phyloP scores from a whole-genome alignment of 1,140 invertebrate genomes.

The Sinella curviseta region DNA sequence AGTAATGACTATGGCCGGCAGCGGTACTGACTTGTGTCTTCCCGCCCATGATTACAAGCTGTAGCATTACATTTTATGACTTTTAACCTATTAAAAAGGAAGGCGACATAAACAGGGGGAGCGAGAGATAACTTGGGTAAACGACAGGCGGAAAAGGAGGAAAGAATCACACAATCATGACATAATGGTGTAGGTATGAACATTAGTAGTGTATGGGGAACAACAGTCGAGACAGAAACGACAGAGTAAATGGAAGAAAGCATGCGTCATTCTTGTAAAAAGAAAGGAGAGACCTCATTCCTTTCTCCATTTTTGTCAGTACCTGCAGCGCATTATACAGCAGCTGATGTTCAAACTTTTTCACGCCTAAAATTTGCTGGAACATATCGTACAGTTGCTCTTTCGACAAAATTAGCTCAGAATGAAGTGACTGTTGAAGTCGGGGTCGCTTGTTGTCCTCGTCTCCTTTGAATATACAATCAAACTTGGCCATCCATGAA shows the following conservation, averaged over 20 bases:
- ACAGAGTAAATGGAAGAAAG: slow-evolving; percentile 4
- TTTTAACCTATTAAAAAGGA: slow-evolving; percentile 8
- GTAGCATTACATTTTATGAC: neutral
- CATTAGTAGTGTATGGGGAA: no score
- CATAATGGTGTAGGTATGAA: no score
- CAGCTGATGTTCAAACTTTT: slow-evolving; percentile 99
- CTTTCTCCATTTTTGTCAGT: slow-evolving; percentile 47
- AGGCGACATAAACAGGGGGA: neutral
- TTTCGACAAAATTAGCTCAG: slow-evolving; percentile 88
- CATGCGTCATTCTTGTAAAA: slow-evolving; percentile 23
- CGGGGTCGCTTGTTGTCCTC: slow-evolving; percentile 83
- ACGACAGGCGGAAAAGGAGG: neutral
- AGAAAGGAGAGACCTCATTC: neutral
- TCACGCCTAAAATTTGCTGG: slow-evolving; percentile 95
- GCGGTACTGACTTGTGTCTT: neutral
- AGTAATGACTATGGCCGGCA: neutral
- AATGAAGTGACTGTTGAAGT: slow-evolving; percentile 84
- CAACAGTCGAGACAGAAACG: no score
- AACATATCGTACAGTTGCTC: slow-evolving; percentile 99
- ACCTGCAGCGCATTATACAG: slow-evolving; percentile 98
- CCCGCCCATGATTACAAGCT: neutral
- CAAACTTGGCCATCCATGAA: slow-evolving; percentile 99
- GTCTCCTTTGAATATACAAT: slow-evolving; percentile 95
- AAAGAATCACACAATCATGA: no score
- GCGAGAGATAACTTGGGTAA: neutral